These are phyloP conservation scores for Eudemis profundana DNA, from an alignment of 2,888 invertebrate genomes.

Conservation along the genomic window DNA sequence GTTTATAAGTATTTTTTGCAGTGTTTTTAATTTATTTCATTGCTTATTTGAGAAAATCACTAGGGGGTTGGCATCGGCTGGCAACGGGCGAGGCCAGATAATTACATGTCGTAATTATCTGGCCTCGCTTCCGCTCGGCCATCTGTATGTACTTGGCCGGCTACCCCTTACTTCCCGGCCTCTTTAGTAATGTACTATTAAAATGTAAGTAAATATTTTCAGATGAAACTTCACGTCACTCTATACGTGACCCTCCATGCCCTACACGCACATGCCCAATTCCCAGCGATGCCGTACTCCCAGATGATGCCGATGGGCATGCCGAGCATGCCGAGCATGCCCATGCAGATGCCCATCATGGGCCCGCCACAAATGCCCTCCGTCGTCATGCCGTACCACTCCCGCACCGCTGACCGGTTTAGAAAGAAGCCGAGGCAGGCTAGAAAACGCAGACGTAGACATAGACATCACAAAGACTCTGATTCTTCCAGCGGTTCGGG, in stretches of 20 bases:
- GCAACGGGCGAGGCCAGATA: too few species aligned
- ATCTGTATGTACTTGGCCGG: too few species aligned
- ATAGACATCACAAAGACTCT: constrained; percentile 47
- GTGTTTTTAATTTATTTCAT: too few species aligned
- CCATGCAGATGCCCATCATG: constrained; percentile 54
- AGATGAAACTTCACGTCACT: constrained; percentile 30
- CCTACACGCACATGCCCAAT: constrained; percentile 33
- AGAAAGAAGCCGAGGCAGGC: constrained; percentile 23
- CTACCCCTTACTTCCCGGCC: too few species aligned
- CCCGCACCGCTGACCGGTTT: constrained; percentile 55
- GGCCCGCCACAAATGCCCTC: constrained; percentile 50
- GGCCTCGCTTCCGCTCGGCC: too few species aligned
- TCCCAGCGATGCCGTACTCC: constrained; percentile 54
- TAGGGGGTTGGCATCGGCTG: too few species aligned
- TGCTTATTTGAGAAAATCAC: too few species aligned
- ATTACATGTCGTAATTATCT: too few species aligned
- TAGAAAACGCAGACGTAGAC: constrained; percentile 49
- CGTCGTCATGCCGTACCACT: constrained; percentile 72
- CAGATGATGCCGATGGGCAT: constrained; percentile 46
- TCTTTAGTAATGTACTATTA: too few species aligned
- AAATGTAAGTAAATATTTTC: constrained; percentile 21
- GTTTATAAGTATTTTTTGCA: too few species aligned
- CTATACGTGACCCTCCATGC: constrained; percentile 8
- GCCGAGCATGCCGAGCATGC: constrained; percentile 40
- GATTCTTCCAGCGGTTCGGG: constrained; percentile 38